Conservation (phyloP, 2,888 invertebrate genomes). For the Cephonodes hylas region DNA sequence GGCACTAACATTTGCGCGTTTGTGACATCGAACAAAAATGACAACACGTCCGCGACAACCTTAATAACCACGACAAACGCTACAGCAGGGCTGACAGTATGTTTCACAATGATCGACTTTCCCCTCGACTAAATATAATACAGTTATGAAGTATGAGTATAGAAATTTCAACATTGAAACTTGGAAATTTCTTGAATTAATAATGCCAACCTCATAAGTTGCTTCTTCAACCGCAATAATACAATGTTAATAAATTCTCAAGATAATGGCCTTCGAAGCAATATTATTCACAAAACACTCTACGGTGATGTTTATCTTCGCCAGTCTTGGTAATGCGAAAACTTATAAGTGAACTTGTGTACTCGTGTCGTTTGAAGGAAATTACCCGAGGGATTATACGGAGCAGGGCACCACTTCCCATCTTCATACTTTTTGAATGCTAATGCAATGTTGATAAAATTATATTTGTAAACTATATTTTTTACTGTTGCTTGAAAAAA, state of each 20-base stretch:
- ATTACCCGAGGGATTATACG: neutral
- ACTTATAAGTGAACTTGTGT: neutral
- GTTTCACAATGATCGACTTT: too few species aligned
- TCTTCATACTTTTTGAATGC: neutral
- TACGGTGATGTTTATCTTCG: neutral
- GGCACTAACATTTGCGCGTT: too few species aligned
- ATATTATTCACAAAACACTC: neutral
- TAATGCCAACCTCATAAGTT: too few species aligned
- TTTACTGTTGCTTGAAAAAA: too few species aligned
- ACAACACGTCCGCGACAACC: too few species aligned
- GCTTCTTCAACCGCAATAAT: neutral
- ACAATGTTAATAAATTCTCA: neutral
- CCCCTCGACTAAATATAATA: too few species aligned
- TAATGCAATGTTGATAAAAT: neutral
- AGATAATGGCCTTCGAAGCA: neutral
- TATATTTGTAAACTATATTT: neutral
- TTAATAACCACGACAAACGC: too few species aligned
- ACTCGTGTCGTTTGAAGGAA: slow-evolving; percentile 1
- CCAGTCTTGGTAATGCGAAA: neutral
- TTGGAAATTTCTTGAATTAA: too few species aligned
- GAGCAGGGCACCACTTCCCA: neutral
- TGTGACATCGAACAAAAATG: too few species aligned
- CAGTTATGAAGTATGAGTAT: too few species aligned
- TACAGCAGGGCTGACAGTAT: too few species aligned
- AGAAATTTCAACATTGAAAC: too few species aligned